Evolutionary conservation across 2,113 vertebrate species (phyloP).

Genomic region (Hippopotamus amphibius): DNA sequence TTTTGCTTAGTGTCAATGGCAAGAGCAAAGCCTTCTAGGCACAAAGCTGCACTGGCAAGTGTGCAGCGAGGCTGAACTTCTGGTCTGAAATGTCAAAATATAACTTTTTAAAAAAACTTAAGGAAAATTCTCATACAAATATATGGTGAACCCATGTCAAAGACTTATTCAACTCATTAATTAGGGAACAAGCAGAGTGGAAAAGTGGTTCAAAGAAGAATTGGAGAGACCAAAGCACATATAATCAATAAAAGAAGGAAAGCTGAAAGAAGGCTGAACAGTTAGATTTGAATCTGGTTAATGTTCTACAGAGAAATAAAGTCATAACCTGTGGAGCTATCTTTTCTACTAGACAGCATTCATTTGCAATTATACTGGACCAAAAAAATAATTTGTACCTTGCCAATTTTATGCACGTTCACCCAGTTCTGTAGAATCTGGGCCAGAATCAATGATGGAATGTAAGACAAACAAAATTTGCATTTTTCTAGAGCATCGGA

Average conservation of each 20-base stretch:
- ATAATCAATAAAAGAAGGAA: neutral
- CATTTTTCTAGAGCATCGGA: neutral
- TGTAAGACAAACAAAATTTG: neutral
- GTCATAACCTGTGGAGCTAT: neutral
- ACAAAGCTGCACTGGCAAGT: neutral
- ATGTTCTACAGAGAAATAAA: neutral
- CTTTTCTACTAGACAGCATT: slow-evolving; percentile 28
- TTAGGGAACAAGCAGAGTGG: neutral
- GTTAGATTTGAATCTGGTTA: neutral
- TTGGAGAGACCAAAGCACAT: neutral
- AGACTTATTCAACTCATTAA: slow-evolving; percentile 18
- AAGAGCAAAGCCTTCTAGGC: neutral
- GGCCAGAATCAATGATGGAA: neutral
- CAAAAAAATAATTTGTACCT: neutral
- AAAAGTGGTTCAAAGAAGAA: slow-evolving; percentile 32
- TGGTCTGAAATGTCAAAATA: neutral
- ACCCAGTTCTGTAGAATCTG: neutral
- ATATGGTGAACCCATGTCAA: neutral
- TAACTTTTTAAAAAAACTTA: neutral
- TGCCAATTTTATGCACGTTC: slow-evolving; percentile 12
- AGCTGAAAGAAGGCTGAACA: neutral
- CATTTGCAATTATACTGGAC: neutral
- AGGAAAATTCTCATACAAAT: neutral
- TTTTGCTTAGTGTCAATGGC: neutral
- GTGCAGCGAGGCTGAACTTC: neutral